These are phyloP conservation scores for Melangyna quadrimaculata DNA, from an alignment of 2,888 invertebrate genomes.

Conservation along the genomic window DNA sequence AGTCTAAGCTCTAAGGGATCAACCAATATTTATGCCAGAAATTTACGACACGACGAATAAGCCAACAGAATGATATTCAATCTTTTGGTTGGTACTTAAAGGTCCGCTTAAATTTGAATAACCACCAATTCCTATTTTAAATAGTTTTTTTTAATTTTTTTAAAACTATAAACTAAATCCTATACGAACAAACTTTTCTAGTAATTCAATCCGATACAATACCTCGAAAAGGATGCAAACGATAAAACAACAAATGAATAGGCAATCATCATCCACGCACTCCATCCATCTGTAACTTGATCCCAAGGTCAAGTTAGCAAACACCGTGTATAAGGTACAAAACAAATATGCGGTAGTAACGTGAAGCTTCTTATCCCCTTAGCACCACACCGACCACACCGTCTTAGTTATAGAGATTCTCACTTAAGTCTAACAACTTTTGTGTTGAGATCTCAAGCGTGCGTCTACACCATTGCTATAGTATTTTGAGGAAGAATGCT, in stretches of 20 bases:
- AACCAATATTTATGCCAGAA: not conserved
- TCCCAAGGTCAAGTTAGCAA: slow-evolving; percentile 60
- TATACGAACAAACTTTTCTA: not conserved
- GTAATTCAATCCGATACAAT: slow-evolving; percentile 17
- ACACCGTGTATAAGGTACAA: slow-evolving; percentile 6
- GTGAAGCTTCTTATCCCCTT: slow-evolving; percentile 12
- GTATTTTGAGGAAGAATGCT: not conserved
- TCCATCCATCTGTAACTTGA: slow-evolving; percentile 48
- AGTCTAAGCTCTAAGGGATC: no score
- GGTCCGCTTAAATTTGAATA: not conserved
- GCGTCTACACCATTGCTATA: not conserved
- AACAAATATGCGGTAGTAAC: slow-evolving; percentile 68
- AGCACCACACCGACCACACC: no score
- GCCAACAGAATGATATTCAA: not conserved
- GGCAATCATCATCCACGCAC: slow-evolving; percentile 33
- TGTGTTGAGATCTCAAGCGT: not conserved
- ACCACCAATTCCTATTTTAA: not conserved
- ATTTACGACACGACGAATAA: not conserved
- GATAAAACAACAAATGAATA: slow-evolving; percentile 52
- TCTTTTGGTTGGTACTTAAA: not conserved
- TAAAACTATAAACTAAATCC: not conserved
- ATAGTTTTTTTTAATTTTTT: not conserved
- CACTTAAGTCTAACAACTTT: slow-evolving; percentile 56
- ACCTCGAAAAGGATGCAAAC: slow-evolving; percentile 7
- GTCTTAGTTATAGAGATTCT: slow-evolving; percentile 5